Evolutionary conservation across 1,140 invertebrate species (phyloP), one percentile per base, ranked within the genome.

Genomic region (Drosophila sucinea): DNA sequence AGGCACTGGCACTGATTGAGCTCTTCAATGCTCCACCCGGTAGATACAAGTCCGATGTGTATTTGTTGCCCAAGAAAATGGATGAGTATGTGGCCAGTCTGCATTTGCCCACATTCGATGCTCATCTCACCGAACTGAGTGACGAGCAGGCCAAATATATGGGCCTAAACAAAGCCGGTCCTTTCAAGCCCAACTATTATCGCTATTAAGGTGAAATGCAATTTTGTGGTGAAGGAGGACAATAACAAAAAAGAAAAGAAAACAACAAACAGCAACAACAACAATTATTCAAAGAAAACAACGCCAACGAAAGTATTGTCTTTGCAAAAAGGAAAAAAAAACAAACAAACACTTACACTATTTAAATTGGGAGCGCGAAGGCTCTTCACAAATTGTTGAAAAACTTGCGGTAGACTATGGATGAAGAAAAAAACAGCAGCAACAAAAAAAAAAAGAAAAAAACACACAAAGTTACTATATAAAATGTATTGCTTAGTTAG

Each of bases 111-210:
- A 98, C 97, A 25, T 99, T 99, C 92, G 98, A 99, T 94, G 98
- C 98, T 44, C 98, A 99, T 92, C 93, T 99, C 68, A 99, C 98
- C 1, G 98, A 99, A 93, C 93, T 99, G 51, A 96, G 95, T 7
- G 98, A 99, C 91, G 98, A 99, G 86, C 98, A 99, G 93, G 98
- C 98, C 62, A 99, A 98, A 93, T 99, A 99, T 92, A 96, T 99
- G 94, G 98, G 98, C 67, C 95, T 99, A 23, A 98, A 98, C 91
- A 99, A 99, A 94, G 96, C 97, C 69, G 98, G 98, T 60, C 98
- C 98, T 70, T 99, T 99, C 93, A 99, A 99, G 93, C 98, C 98
- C 79, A 99, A 99, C 92, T 99, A 99, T 93, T 99, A 99, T 93
- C 96, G 98, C 95, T 99, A 91, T 44, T 91, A 91, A 68, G 6